Evolutionary conservation across 2,113 vertebrate species (phyloP).

Genomic region (Hepsetus odoe): DNA sequence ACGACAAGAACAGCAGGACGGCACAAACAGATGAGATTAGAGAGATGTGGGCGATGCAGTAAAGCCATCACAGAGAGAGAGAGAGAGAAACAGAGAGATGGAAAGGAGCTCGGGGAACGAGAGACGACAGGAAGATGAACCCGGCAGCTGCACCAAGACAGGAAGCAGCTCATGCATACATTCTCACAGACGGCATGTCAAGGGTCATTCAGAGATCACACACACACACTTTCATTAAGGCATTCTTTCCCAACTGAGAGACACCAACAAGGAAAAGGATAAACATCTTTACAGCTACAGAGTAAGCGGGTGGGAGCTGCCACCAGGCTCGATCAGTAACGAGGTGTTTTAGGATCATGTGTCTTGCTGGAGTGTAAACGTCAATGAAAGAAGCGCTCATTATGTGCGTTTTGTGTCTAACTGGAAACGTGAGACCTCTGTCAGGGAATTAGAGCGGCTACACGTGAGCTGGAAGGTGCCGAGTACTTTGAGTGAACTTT

Average conservation of each 20-base stretch:
- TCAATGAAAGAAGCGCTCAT: too few species aligned
- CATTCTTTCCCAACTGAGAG: slow-evolving; percentile 68
- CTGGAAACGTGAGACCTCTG: too few species aligned
- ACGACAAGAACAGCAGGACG: slow-evolving; percentile 56
- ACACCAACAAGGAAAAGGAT: slow-evolving; percentile 44
- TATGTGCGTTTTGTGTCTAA: too few species aligned
- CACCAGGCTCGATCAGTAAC: neutral
- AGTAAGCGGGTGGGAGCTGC: slow-evolving; percentile 61
- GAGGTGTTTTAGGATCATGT: neutral
- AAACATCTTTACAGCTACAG: slow-evolving; percentile 34
- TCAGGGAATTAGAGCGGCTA: too few species aligned
- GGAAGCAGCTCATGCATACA: slow-evolving; percentile 79
- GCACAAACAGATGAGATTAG: slow-evolving; percentile 48
- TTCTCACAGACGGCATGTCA: slow-evolving; percentile 63
- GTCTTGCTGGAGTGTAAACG: neutral
- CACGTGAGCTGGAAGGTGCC: too few species aligned
- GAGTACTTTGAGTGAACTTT: too few species aligned
- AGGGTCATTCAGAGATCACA: slow-evolving; percentile 64
- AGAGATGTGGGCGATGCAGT: slow-evolving; percentile 49
- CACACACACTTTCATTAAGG: slow-evolving; percentile 54
- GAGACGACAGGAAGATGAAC: slow-evolving; percentile 46
- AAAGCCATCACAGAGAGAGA: slow-evolving; percentile 38
- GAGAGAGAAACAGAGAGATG: slow-evolving; percentile 46
- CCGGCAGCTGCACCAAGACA: slow-evolving; percentile 68
- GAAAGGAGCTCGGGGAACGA: slow-evolving; percentile 44